Base-by-base conservation (phyloP, 2,113 vertebrate genomes). In the Corythornis cristatus region DNA sequence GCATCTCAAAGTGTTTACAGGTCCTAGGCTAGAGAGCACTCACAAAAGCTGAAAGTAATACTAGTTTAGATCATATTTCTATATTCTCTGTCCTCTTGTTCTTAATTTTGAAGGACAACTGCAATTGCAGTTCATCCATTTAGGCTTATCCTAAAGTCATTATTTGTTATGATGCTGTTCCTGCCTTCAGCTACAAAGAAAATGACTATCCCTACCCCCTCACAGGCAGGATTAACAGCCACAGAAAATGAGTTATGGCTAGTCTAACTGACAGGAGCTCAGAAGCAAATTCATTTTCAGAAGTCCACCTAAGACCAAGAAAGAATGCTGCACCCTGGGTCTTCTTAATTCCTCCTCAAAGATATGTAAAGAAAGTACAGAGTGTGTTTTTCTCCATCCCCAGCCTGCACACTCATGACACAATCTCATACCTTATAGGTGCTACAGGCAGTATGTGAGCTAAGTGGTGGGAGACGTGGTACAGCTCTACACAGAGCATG, bases 121-220 rank as follows among this genome's bases (percentile, higher is more conserved):
- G 83, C 88, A 93, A 96, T 84, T 89, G 74, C 42, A 68, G 25
- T 92, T 93, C 92, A 95, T 95, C 86, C 48, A 66, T 96, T 96
- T 95, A 92, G 88, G 73, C 70, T 96, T 95, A 93, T 93, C 92
- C 92, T 96, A 87, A 95, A 96, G 92, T 93, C 93, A 94, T 96
- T 95, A 94, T 94, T 96, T 93, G 89, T 93, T 93, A 95, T 93
- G 81, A 95, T 93, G 77, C 90, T 94, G 81, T 94, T 96, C 89
- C 92, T 94, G 90, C 86, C 86, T 94, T 93, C 90, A 96, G 73
- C 90, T 93, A 84, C 83, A 87, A 83, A 90, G 92, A 90, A 95
- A 96, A 96, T 95, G 1, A 95, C 89, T 94, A 65, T 89, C 70
- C 90, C 86, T 93, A 88, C 91, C 58, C 89, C 78, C 74, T 93